Conservation (phyloP, 2,888 invertebrate species). For the Mylabris sibirica region DNA sequence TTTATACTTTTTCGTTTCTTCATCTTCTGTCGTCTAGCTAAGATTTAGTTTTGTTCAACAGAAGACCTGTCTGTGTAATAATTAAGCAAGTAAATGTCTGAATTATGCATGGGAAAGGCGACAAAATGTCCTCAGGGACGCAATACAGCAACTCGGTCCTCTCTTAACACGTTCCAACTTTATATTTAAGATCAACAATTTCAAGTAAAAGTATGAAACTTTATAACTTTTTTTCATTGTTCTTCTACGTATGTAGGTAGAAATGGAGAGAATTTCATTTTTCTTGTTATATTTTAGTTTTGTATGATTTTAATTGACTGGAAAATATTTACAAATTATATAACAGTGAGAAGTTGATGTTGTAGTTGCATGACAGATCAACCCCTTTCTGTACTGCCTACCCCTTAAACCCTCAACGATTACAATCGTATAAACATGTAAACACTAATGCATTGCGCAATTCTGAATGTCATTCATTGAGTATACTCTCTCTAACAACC, state of each 20-base stretch:
- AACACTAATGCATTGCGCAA: slow-evolving; percentile 55
- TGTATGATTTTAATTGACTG: slow-evolving; percentile 4
- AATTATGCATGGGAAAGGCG: slow-evolving; percentile 39
- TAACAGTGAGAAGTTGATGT: neutral
- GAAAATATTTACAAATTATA: slow-evolving; percentile 6
- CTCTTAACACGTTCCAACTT: slow-evolving; percentile 40
- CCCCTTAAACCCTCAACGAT: slow-evolving; percentile 37
- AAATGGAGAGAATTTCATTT: neutral
- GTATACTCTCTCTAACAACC: slow-evolving; percentile 25
- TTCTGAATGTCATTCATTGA: slow-evolving; percentile 33
- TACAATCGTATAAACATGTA: slow-evolving; percentile 57
- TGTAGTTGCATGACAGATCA: neutral
- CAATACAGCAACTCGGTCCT: slow-evolving; percentile 38
- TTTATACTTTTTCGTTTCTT: slow-evolving; percentile 19
- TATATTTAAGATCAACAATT: slow-evolving; percentile 39
- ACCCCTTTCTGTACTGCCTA: neutral
- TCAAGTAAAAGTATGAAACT: slow-evolving; percentile 29
- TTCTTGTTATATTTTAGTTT: neutral
- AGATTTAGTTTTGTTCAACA: slow-evolving; percentile 37
- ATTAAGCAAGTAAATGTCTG: slow-evolving; percentile 37
- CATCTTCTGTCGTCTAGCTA: slow-evolving; percentile 21
- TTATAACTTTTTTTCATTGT: neutral
- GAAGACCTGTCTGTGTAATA: slow-evolving; percentile 37
- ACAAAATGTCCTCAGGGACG: slow-evolving; percentile 39
- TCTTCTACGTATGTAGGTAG: neutral